Evolutionary conservation across 2,888 invertebrate species (phyloP), one percentile per base, ranked within the genome.

Genomic region (Chaitophorus viminalis): DNA sequence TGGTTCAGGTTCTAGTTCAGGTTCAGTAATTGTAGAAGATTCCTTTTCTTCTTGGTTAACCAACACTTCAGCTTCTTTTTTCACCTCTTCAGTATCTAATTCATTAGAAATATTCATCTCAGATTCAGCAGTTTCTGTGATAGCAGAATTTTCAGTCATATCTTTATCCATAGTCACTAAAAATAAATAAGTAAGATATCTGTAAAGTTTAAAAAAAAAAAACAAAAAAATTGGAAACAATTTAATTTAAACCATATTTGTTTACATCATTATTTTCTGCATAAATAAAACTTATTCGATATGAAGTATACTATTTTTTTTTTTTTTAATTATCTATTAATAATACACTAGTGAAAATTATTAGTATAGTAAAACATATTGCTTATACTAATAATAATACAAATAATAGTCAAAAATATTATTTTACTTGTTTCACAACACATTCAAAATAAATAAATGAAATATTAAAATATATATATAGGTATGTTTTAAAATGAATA

Each of bases 101-200:
- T 84, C 36, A 31, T 31, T 70, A n/a, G 52, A 8, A 8, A 72
- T 18, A 33, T 54, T 74, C 52, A 0, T 9, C 77, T 79, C 78
- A 60, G 86, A 29, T 39, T 60, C 21, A 68, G 29, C 52, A 52
- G 68, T 17, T n/a, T 3, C 70, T 39, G 79, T 31, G 60, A 81
- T 25, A 36, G 29, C 54, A 60, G 78, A 36, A 39, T n/a, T 46
- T 46, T 81, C 87, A 65, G 25, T 60, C 33, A 74, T n/a, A 75
- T 65, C 74, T 74, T 87, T 79, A 81, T 81, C 79, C 87, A 87
- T 87, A 6, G n/a, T 74, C n/a, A 39, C 31, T 2, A 25, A 81
- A 31, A 74, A 52, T 75, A 25, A 33, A n/a, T 60, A 39, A 33
- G 60, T 25, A 74, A 3, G 70, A 87, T 74, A 87, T 65, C 87